These are phyloP conservation scores for Megalopta genalis DNA, from an alignment of 1,140 invertebrate genomes.

Conservation along the genomic window DNA sequence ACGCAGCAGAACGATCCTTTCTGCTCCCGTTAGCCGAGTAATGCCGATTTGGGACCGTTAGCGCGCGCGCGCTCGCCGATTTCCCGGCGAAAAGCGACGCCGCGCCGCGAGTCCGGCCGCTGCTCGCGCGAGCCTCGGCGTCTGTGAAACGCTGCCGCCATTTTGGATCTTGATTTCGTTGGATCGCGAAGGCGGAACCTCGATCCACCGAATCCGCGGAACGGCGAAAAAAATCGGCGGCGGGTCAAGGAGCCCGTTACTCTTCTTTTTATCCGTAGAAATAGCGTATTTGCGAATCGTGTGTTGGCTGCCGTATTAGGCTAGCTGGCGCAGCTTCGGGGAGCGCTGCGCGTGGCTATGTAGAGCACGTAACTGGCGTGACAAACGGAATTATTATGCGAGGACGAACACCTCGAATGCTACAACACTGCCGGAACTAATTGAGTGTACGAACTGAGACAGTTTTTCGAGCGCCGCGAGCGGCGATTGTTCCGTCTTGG, in stretches of 20 bases:
- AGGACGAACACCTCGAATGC: constrained; percentile 62
- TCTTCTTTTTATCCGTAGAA: background rate
- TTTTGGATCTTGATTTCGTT: too few relatives aligned
- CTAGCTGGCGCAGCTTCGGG: background rate
- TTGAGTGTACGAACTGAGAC: constrained; percentile 58
- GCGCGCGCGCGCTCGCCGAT: background rate
- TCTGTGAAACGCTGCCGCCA: background rate
- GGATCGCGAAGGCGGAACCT: too few relatives aligned
- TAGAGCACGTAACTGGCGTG: constrained; percentile 73
- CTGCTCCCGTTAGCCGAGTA: constrained; percentile 56
- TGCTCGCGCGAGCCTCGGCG: too few relatives aligned
- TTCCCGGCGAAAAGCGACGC: background rate
- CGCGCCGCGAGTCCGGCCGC: too few relatives aligned
- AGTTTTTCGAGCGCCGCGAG: constrained; percentile 40
- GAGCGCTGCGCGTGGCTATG: constrained; percentile 57
- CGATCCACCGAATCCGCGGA: too few relatives aligned
- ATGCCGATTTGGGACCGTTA: constrained; percentile 39
- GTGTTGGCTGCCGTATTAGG: constrained; percentile 15
- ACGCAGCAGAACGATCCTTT: constrained; percentile 54
- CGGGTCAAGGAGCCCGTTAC: background rate
- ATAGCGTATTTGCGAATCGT: background rate
- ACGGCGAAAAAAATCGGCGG: too few relatives aligned
- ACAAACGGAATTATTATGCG: constrained; percentile 72
- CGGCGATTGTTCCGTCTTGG: constrained; percentile 4
- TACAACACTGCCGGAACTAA: constrained; percentile 55